Evolutionary conservation across 2,888 invertebrate species (phyloP).

Genomic region (Hypomecis punctinalis): DNA sequence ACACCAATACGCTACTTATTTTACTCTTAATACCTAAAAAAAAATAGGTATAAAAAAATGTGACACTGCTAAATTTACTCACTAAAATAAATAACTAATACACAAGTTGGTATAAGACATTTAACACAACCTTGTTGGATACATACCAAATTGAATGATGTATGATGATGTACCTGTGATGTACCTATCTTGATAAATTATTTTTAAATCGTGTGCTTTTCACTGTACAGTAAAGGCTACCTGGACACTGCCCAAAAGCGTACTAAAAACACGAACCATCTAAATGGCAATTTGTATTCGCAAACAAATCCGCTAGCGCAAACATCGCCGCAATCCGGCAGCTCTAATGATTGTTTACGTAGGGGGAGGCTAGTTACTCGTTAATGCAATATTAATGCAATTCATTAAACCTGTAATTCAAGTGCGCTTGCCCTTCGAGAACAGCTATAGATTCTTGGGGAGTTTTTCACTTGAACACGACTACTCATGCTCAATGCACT

Average conservation of each 20-base stretch:
- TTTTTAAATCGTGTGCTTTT: background rate
- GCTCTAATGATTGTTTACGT: constrained; percentile 82
- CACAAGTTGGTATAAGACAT: no score
- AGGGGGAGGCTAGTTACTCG: constrained; percentile 75
- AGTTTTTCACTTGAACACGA: background rate
- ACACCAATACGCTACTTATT: no score
- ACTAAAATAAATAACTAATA: no score
- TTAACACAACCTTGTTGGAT: no score
- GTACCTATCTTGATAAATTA: no score
- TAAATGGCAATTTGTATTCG: constrained; percentile 80
- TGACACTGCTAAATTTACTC: no score
- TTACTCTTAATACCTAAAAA: no score
- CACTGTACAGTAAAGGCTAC: background rate
- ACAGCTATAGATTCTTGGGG: background rate
- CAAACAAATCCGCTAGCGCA: constrained; percentile 77
- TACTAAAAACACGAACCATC: constrained; percentile 43
- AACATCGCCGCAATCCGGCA: constrained; percentile 64
- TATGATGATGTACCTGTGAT: no score
- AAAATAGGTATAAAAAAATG: no score
- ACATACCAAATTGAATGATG: no score
- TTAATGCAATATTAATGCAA: constrained; percentile 86
- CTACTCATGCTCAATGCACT: background rate
- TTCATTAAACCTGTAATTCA: constrained; percentile 83
- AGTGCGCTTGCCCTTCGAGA: constrained; percentile 59
- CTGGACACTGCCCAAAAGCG: constrained; percentile 24